A percentile compares a stretch with the other conserved stretches of the same genome.
Evolutionary conservation across 2,888 invertebrate genomes (phyloP).

Genomic region (Pristionchus entomophagus): DNA sequence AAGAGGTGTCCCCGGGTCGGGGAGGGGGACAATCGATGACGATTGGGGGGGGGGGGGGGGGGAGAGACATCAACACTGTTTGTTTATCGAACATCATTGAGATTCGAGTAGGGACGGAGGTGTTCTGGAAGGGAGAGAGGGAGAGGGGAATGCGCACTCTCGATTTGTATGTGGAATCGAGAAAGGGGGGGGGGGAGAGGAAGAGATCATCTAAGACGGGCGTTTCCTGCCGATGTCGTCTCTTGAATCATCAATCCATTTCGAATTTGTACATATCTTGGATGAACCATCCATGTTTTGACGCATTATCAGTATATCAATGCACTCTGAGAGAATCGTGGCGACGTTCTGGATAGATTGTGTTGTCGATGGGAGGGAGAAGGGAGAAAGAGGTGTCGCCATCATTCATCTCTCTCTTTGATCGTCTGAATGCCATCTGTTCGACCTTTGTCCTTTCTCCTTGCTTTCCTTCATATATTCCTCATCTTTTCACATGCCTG

Average conservation of each 20-base stretch:
- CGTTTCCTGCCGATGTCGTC: too few relatives aligned
- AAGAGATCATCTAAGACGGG: too few relatives aligned
- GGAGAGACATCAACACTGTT: too few relatives aligned
- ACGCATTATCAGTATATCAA: not conserved
- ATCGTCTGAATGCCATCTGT: not conserved
- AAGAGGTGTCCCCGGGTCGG: not conserved
- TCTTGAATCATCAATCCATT: conserved; percentile 7
- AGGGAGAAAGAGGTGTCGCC: too few relatives aligned
- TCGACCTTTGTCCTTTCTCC: not conserved
- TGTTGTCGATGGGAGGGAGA: not conserved
- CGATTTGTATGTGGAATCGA: too few relatives aligned
- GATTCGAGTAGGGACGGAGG: not conserved
- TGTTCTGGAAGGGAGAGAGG: not conserved
- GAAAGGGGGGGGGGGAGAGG: too few relatives aligned
- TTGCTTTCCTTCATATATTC: not conserved
- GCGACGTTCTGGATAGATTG: not conserved
- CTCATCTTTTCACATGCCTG: too few relatives aligned
- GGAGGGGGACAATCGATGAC: not conserved
- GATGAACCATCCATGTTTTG: conserved; percentile 1
- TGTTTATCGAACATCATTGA: not conserved
- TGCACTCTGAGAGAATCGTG: conserved; percentile 10
- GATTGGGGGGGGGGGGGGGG: too few relatives aligned
- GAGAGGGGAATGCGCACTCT: too few relatives aligned
- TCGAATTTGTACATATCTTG: not conserved
- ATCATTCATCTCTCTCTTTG: too few relatives aligned